Conservation (phyloP, 1,140 invertebrate genomes). For the Ladona fulva region DNA sequence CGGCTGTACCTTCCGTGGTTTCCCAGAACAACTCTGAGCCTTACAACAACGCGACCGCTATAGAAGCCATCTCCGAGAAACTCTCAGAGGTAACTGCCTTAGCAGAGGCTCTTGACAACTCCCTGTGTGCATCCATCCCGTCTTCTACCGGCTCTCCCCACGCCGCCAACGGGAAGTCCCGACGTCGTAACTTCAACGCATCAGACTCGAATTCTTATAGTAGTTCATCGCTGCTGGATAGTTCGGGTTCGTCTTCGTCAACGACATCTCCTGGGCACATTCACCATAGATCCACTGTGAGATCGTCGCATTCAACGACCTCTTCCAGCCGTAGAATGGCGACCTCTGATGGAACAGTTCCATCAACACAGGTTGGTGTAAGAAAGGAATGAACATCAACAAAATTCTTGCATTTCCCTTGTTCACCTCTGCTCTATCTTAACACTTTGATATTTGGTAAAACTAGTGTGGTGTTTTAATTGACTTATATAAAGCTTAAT, state of each 20-base stretch:
- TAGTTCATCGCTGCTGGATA: neutral
- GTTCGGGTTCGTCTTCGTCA: neutral
- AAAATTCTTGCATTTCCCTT: too few species aligned
- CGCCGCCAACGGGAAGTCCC: slow-evolving; percentile 21
- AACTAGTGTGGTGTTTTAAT: too few species aligned
- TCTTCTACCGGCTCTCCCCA: slow-evolving; percentile 28
- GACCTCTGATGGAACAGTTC: neutral
- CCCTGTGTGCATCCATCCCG: slow-evolving; percentile 43
- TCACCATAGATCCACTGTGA: neutral
- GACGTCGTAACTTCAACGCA: slow-evolving; percentile 12
- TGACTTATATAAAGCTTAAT: too few species aligned
- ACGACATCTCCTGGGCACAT: neutral
- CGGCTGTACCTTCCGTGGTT: neutral
- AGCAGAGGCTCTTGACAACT: slow-evolving; percentile 53
- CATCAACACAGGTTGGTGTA: too few species aligned
- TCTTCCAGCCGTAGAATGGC: neutral
- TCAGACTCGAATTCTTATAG: neutral
- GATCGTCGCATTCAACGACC: neutral
- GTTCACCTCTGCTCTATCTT: too few species aligned
- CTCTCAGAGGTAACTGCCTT: slow-evolving; percentile 53
- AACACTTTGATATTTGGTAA: too few species aligned
- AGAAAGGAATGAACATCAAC: too few species aligned
- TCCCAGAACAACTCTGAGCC: neutral
- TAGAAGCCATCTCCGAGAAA: slow-evolving; percentile 53
- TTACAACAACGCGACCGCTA: slow-evolving; percentile 46